These are phyloP conservation scores for Busseola fusca DNA, from an alignment of 2,888 invertebrate genomes.

Conservation along the genomic window DNA sequence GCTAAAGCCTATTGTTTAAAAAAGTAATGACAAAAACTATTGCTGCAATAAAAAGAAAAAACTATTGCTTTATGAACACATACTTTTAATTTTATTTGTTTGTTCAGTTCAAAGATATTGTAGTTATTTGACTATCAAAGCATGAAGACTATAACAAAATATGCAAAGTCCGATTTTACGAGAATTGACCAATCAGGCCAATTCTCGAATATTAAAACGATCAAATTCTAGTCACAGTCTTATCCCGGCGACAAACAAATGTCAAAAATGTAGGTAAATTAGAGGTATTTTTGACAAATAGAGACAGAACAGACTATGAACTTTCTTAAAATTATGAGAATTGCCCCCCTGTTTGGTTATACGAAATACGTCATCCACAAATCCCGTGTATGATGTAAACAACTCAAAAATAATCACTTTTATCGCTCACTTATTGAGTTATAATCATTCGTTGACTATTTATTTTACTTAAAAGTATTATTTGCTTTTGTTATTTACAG, in stretches of 20 bases:
- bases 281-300: no score
- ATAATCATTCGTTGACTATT: conserved; percentile 44
- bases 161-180: no score
- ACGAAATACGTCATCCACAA: background rate
- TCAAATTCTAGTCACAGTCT: no score
- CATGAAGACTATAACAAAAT: background rate
- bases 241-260: no score
- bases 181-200: no score
- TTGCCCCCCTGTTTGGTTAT: background rate
- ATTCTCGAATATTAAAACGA: no score
- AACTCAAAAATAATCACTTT: conserved; percentile 31
- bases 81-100: no score
- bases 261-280: no score
- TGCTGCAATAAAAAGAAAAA: background rate
- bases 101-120: no score
- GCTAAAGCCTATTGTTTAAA: background rate
- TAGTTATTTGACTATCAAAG: no score
- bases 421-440: conserved; percentile 48
- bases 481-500: conserved; percentile 37
- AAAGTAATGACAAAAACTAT: background rate
- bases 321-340: no score
- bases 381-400: background rate
- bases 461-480: conserved; percentile 26
- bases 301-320: no score
- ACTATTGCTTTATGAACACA: background rate